Evolutionary conservation across 2,888 invertebrate species (phyloP), one percentile per base, ranked within the genome.

Genomic region (Aspidapion aeneum): DNA sequence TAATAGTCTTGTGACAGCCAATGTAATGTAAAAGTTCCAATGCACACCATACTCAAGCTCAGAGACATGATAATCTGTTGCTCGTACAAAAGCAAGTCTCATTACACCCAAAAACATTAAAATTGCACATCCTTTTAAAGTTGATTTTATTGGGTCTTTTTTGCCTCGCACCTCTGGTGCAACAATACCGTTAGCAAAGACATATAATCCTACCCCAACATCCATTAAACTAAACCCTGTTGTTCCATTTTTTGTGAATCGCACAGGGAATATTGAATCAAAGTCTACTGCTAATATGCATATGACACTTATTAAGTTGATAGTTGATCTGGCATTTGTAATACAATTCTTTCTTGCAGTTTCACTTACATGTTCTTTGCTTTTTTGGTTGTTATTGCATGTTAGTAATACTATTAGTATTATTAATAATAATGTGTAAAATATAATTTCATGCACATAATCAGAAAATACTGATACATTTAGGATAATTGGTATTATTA

Each of bases 1-100:
- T 18, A 91, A 74, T 1, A 94, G 76, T 80, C 93, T 95, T 18
- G 94, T 89, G 51, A 89, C 80, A 1, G 93, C 95, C 62, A 99
- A 81, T 0, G 97, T 98, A 69, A 96, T 89, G 79, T 98, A 99
- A 78, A 99, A 99, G 80, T 99, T 99, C 94, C 98, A 96, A 78
- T 99, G 98, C 0, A 90, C 85, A 0, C 99, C 99, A 82, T 99
- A 99, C 78, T 99, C 99, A 0, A 91, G 87, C 0, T 92, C 86
- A 78, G 95, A 93, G 73, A 92, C 90, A 63, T 93, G 91, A 78
- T 99, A 98, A 69, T 91, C 86, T 1, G 90, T 80, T 52, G 86
- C 77, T 72, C 85, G 82, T 1, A 82, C 86, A 0, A 90, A 77
- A 17, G 88, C 59, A 69, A 85, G 87, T 66, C 93, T 83, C 0